Evolutionary conservation across 2,797 vertebrate species (phyloP), one percentile per base, ranked within the genome.

Genomic region (Alcedo quadribrachys): DNA sequence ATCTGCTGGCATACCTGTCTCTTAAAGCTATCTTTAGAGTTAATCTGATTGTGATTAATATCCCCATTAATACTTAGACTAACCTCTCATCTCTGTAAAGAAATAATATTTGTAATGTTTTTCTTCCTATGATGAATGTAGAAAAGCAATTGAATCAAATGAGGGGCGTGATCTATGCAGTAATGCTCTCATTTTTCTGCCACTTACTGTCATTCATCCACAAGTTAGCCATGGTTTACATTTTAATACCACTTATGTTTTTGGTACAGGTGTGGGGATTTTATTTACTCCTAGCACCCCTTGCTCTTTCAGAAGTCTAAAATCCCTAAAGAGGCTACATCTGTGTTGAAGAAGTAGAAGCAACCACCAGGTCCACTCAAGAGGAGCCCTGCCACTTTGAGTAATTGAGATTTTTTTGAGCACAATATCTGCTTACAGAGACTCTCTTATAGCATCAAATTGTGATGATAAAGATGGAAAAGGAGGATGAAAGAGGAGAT

Each of bases 61-160:
- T 10, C 32, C 14, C 15, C n/a, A 63, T 93, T 88, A 62, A 78
- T 82, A 69, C 55, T 71, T 61, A 84, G 58, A 87, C 84, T 63
- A 91, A 85, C 90, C 55, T 91, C 65, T 87, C 63, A 66, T 67
- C 54, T 50, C 70, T 78, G 62, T 73, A 93, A 96, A 95, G 3
- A 77, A 93, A 92, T 37, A 11, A 60, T 43, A 90, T 89, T 89
- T 84, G 62, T 60, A 93, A 81, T 37, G 70, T 78, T 93, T 93
- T 94, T 91, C 62, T 90, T 90, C 92, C 69, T 76, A 78, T 69
- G 89, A 61, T 90, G 81, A 93, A 89, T 50, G 40, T 51, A 69
- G 70, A 78, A 93, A 95, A 61, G 43, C 45, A 51, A 76, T 42
- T 75, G 76, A 88, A 90, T 82, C 83, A 81, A 86, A 89, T 89